phyloP scores from a whole-genome alignment of 2,888 invertebrate species.

The Alviniconcha strummeri region DNA sequence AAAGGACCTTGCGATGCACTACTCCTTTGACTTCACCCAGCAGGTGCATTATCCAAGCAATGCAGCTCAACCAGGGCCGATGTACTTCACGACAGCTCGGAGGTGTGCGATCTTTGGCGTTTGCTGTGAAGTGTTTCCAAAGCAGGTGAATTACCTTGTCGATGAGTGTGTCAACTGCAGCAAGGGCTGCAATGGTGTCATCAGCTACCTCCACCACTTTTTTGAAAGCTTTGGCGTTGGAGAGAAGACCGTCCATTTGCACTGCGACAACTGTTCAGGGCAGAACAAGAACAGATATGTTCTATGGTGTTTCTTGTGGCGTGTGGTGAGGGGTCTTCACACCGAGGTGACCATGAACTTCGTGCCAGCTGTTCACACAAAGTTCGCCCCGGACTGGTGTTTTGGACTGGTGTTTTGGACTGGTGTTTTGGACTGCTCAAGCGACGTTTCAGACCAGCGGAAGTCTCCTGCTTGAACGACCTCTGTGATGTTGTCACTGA shows the following conservation, averaged over 20 bases:
- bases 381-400: constrained; percentile 45
- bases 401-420: too few relatives aligned
- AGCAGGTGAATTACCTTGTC: constrained; percentile 46
- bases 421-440: constrained; percentile 45
- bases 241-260: constrained; percentile 26
- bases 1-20: constrained; percentile 34
- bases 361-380: constrained; percentile 40
- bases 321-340: constrained; percentile 34
- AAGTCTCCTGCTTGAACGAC: constrained; percentile 35
- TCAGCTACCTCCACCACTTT: constrained; percentile 37
- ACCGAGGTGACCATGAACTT: constrained; percentile 25
- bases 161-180: constrained; percentile 44
- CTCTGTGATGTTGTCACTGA: constrained; percentile 31
- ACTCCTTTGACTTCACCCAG: constrained; percentile 53
- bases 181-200: constrained; percentile 37
- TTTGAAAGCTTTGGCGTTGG: constrained; percentile 38
- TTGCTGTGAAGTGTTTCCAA: constrained; percentile 41
- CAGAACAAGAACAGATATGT: constrained; percentile 40
- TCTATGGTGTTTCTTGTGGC: constrained; percentile 37
- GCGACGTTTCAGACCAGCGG: constrained; percentile 25
- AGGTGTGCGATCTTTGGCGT: constrained; percentile 52
- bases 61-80: constrained; percentile 54
- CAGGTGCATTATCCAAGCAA: constrained; percentile 49
- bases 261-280: constrained; percentile 34
- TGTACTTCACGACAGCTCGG: constrained; percentile 48